A percentile compares a stretch with the other conserved stretches of the same genome.
phyloP scores from a whole-genome alignment of 2,113 vertebrate species.

The Seriola quinqueradiata region DNA sequence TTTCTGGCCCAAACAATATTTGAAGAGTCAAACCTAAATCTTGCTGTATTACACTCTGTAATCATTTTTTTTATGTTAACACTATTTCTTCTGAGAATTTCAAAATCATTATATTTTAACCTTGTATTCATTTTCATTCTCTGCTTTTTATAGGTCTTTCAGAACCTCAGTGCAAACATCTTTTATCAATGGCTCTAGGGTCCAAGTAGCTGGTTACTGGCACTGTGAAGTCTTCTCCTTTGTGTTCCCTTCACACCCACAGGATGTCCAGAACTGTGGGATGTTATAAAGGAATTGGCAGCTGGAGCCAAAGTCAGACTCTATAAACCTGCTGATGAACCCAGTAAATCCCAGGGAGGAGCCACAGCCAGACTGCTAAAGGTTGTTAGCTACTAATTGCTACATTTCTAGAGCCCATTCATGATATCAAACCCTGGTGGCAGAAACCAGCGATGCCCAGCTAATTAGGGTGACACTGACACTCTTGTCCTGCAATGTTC shows the following conservation, averaged over 20 bases:
- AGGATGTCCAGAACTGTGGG: conserved; percentile 68
- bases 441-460: conserved; percentile 66
- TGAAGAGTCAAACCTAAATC: conserved; percentile 3
- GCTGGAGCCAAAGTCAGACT: conserved; percentile 79
- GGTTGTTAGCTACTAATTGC: conserved; percentile 82
- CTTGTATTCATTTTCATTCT: conserved; percentile 12
- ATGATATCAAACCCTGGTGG: conserved; percentile 77
- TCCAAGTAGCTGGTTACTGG: conserved; percentile 48
- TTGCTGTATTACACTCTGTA: conserved; percentile 17
- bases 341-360: conserved; percentile 69
- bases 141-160: conserved; percentile 15
- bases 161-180: conserved; percentile 39
- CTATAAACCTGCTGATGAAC: conserved; percentile 83
- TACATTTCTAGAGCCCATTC: conserved; percentile 80
- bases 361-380: conserved; percentile 66
- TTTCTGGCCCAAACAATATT: conserved; percentile 31
- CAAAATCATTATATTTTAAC: conserved; percentile 2
- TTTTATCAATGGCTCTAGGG: conserved; percentile 51
- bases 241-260: conserved; percentile 71
- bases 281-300: conserved; percentile 65
- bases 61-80: conserved; percentile 31
- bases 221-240: conserved; percentile 61
- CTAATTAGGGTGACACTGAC: conserved; percentile 79
- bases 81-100: not conserved
- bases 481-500: conserved; percentile 77